Evolutionary conservation across 2,797 vertebrate species (phyloP).

Genomic region (Siniperca obscura): DNA sequence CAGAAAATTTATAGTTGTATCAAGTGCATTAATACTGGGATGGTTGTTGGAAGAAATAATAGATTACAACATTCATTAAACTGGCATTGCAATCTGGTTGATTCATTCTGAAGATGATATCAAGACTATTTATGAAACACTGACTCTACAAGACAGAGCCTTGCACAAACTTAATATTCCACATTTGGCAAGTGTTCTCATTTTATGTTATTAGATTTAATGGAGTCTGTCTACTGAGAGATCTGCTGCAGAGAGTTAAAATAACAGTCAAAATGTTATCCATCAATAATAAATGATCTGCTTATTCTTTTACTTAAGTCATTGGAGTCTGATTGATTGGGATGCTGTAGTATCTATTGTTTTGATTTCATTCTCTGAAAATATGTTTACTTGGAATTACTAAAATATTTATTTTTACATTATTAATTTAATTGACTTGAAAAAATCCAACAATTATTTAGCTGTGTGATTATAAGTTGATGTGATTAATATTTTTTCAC

Average conservation of each 20-base stretch:
- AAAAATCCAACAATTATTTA: constrained; percentile 27
- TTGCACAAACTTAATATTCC: constrained; percentile 47
- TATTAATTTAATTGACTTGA: constrained; percentile 26
- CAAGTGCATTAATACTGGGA: constrained; percentile 42
- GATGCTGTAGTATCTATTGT: constrained; percentile 38
- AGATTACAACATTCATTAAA: constrained; percentile 25
- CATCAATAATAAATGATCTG: constrained; percentile 40
- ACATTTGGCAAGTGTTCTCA: constrained; percentile 18
- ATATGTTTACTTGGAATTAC: neutral
- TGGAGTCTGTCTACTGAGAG: constrained; percentile 5
- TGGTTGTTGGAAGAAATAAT: constrained; percentile 22
- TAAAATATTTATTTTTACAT: constrained; percentile 38
- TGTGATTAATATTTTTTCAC: constrained; percentile 53
- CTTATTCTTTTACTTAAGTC: constrained; percentile 31
- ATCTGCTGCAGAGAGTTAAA: constrained; percentile 27
- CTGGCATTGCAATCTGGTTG: constrained; percentile 32
- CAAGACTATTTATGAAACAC: constrained; percentile 15
- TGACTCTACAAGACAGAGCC: constrained; percentile 22
- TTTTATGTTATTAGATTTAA: constrained; percentile 27
- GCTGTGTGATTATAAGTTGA: constrained; percentile 45
- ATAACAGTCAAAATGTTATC: constrained; percentile 30
- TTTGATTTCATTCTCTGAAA: constrained; percentile 26
- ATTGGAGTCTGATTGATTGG: constrained; percentile 25
- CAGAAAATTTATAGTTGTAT: constrained; percentile 39
- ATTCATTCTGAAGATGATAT: constrained; percentile 36